phyloP scores from a whole-genome alignment of 1,140 invertebrate species.

The Trichomalopsis sarcophagae region DNA sequence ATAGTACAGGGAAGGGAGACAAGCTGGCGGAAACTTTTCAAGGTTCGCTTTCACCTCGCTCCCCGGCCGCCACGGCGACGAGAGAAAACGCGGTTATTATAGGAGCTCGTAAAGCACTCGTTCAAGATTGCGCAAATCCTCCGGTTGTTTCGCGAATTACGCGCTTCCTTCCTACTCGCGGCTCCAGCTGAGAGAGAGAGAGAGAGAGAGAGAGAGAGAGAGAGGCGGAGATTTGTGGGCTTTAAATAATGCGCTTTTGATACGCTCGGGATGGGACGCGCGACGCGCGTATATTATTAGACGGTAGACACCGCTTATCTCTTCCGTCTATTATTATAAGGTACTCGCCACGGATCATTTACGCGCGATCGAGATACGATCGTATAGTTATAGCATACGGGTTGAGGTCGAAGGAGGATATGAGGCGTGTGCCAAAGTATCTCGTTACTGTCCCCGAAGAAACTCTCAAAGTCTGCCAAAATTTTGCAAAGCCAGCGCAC shows the following conservation, averaged over 20 bases:
- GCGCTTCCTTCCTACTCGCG: background rate
- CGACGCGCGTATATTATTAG: background rate
- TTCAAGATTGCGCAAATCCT: slow-evolving; percentile 28
- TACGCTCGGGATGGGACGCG: background rate
- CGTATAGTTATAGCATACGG: too few relatives aligned
- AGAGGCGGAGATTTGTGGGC: slow-evolving; percentile 10
- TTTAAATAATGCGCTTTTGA: slow-evolving; percentile 23
- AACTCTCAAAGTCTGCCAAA: too few relatives aligned
- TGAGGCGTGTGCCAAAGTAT: too few relatives aligned
- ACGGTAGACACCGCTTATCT: too few relatives aligned
- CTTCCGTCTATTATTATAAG: too few relatives aligned
- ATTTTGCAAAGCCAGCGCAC: too few relatives aligned
- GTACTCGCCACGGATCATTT: too few relatives aligned
- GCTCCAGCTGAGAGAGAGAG: background rate
- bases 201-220: background rate
- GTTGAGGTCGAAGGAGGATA: too few relatives aligned
- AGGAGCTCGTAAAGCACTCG: slow-evolving; percentile 21
- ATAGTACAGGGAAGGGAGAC: background rate
- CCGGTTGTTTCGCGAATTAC: slow-evolving; percentile 29
- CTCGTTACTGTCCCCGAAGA: too few relatives aligned
- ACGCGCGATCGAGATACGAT: too few relatives aligned
- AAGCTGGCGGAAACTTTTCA: slow-evolving; percentile 29
- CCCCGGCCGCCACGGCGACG: background rate
- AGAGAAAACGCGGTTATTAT: slow-evolving; percentile 4
- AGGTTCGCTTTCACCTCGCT: background rate